Conservation (phyloP, 2,113 vertebrate species). For the Stigmatopora argus region DNA sequence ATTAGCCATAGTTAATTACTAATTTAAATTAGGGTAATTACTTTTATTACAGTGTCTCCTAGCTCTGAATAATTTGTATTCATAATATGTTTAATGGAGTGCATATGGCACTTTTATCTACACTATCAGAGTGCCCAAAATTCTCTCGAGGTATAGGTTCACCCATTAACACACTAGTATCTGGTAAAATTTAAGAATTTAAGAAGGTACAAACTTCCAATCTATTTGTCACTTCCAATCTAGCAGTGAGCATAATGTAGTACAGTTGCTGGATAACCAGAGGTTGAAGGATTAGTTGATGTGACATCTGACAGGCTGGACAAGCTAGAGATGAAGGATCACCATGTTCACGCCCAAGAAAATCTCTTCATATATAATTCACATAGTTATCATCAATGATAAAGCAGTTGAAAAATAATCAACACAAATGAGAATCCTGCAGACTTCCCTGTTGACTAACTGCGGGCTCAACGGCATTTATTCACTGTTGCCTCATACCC, state of each 20-base stretch:
- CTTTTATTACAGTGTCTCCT: too few relatives aligned
- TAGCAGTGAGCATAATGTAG: background rate
- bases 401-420: conserved; percentile 13
- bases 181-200: too few relatives aligned
- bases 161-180: too few relatives aligned
- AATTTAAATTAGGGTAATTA: too few relatives aligned
- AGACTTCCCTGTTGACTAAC: conserved; percentile 32
- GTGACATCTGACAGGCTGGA: conserved; percentile 27
- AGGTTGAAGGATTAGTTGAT: conserved; percentile 12
- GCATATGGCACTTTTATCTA: too few relatives aligned
- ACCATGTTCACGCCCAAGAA: conserved; percentile 25
- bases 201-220: too few relatives aligned
- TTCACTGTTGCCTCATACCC: conserved; percentile 11
- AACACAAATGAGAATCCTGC: conserved; percentile 12
- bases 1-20: too few relatives aligned
- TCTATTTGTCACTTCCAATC: background rate
- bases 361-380: conserved; percentile 37
- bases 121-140: too few relatives aligned
- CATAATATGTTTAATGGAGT: too few relatives aligned
- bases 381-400: conserved; percentile 26
- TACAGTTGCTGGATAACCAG: conserved; percentile 2
- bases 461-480: conserved; percentile 31
- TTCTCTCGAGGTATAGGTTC: too few relatives aligned
- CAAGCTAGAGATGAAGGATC: conserved; percentile 16
- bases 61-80: too few relatives aligned